phyloP scores from a whole-genome alignment of 2,888 invertebrate genomes.

The Drosophila merina region DNA sequence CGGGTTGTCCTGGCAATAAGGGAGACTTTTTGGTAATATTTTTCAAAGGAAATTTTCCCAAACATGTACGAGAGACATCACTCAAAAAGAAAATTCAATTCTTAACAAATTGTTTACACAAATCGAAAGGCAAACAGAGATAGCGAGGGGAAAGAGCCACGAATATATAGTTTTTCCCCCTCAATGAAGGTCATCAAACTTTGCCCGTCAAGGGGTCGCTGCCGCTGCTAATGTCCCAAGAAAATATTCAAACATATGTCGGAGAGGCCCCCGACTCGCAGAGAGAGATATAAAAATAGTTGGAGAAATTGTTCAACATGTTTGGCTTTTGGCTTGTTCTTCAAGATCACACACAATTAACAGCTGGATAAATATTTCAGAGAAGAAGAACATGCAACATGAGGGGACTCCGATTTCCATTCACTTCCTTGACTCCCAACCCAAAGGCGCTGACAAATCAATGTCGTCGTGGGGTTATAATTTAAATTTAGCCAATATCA shows the following conservation, averaged over 20 bases:
- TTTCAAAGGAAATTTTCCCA: neutral
- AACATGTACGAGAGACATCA: neutral
- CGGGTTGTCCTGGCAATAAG: constrained; percentile 3
- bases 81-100: constrained; percentile 6
- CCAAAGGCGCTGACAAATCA: constrained; percentile 70
- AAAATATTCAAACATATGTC: constrained; percentile 46
- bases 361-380: constrained; percentile 67
- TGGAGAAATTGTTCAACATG: constrained; percentile 42
- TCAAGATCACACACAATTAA: constrained; percentile 61
- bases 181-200: constrained; percentile 73
- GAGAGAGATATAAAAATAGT: constrained; percentile 56
- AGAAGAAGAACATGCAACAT: constrained; percentile 12
- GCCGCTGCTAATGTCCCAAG: constrained; percentile 30
- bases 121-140: constrained; percentile 29
- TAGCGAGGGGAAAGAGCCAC: constrained; percentile 9
- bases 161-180: constrained; percentile 17
- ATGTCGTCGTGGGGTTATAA: constrained; percentile 48
- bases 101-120: constrained; percentile 57
- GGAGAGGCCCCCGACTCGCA: constrained; percentile 12
- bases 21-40: neutral
- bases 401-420: constrained; percentile 13
- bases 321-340: constrained; percentile 37
- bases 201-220: constrained; percentile 24
- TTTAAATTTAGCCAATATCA: constrained; percentile 69
- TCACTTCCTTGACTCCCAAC: constrained; percentile 25